Evolutionary conservation across 1,140 invertebrate genomes (phyloP).

Genomic region (Lycorma delicatula): DNA sequence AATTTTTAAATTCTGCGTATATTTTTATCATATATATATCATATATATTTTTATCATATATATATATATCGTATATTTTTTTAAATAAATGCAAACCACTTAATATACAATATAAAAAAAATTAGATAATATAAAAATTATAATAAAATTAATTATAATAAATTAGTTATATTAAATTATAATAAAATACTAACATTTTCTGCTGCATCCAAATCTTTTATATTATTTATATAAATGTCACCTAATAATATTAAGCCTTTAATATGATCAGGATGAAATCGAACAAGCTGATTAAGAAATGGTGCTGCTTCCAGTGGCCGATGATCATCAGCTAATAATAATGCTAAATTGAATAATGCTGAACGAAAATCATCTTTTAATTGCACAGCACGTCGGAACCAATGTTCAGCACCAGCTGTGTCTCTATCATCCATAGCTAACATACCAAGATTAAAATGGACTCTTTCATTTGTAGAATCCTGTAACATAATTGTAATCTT

Average conservation of each 20-base stretch:
- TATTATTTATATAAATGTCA: constrained; percentile 93
- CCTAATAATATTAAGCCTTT: constrained; percentile 91
- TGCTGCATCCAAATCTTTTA: constrained; percentile 87
- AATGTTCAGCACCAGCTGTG: constrained; percentile 76
- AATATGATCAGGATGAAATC: constrained; percentile 86
- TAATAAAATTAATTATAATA: no score
- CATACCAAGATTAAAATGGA: constrained; percentile 94
- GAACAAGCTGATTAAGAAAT: constrained; percentile 83
- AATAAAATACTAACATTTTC: constrained; percentile 60
- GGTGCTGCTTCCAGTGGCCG: constrained; percentile 85
- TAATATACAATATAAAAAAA: no score
- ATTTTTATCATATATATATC: no score
- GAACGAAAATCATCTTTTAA: constrained; percentile 80
- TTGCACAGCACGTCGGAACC: constrained; percentile 78
- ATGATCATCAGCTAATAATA: constrained; percentile 79
- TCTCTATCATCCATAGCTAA: constrained; percentile 91
- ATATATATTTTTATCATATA: no score
- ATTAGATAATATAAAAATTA: no score
- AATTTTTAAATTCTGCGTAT: no score
- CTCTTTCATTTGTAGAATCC: constrained; percentile 69
- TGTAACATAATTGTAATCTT: no score
- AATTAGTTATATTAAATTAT: no score
- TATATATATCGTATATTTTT: no score
- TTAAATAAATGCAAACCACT: no score
- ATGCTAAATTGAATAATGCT: constrained; percentile 88